A percentile compares a stretch with the other conserved stretches of the same genome.
Evolutionary conservation across 1,140 invertebrate genomes (phyloP).

Genomic region (Drosophila nikananu): DNA sequence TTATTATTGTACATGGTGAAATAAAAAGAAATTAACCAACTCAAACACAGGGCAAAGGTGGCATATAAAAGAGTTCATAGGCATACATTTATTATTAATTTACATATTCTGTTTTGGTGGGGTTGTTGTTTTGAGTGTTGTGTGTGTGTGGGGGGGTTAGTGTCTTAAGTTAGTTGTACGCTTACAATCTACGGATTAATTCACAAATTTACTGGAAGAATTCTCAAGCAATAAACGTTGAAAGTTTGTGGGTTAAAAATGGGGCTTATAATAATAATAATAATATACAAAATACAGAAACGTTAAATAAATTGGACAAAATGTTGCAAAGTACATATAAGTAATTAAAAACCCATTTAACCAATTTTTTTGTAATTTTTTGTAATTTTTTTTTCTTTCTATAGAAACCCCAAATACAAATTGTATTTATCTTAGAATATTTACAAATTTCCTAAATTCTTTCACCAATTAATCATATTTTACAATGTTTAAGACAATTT

Average conservation of each 20-base stretch:
- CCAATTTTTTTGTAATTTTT: too few relatives aligned
- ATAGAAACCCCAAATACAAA: background rate
- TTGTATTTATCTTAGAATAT: background rate
- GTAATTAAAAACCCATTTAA: background rate
- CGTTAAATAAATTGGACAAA: background rate
- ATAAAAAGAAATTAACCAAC: slow-evolving; percentile 27
- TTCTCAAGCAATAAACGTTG: slow-evolving; percentile 18
- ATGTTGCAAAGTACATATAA: background rate
- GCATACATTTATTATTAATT: slow-evolving; percentile 65
- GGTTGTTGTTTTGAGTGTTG: slow-evolving; percentile 31
- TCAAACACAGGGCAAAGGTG: slow-evolving; percentile 46
- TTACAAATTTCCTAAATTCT: background rate
- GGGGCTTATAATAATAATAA: too few relatives aligned
- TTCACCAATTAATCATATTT: background rate
- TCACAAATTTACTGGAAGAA: slow-evolving; percentile 30
- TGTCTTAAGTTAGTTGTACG: slow-evolving; percentile 57
- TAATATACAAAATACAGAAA: background rate
- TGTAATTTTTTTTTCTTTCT: too few relatives aligned
- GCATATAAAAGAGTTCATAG: slow-evolving; percentile 35
- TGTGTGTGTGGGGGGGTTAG: slow-evolving; percentile 39
- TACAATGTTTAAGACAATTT: background rate
- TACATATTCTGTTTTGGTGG: slow-evolving; percentile 44
- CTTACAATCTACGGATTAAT: slow-evolving; percentile 59
- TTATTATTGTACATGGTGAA: slow-evolving; percentile 60
- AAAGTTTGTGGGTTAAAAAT: background rate